Percentiles rank a stretch among this genome's conserved stretches.
Evolutionary conservation across 2,888 invertebrate genomes (phyloP).

Genomic region (Lepidocyrtoides sp.): DNA sequence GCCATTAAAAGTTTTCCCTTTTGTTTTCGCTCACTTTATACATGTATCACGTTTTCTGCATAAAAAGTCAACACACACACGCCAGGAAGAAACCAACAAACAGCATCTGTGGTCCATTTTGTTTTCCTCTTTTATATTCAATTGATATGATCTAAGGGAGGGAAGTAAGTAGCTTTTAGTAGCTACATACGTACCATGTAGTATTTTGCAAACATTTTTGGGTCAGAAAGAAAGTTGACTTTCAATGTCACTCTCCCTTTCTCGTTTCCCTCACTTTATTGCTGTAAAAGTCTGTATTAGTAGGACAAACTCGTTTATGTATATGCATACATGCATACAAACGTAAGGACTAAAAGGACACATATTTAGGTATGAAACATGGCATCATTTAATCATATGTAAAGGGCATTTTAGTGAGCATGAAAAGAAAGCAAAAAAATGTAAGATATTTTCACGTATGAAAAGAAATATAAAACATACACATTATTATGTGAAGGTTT

Average conservation of each 20-base stretch:
- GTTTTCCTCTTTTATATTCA: neutral
- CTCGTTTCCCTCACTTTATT: too few relatives aligned
- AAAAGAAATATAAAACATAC: neutral
- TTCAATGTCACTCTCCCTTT: too few relatives aligned
- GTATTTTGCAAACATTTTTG: too few relatives aligned
- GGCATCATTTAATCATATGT: too few relatives aligned
- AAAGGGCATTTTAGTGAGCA: neutral
- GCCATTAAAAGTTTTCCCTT: slow-evolving; percentile 65
- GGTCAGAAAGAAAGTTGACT: too few relatives aligned
- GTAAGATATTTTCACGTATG: neutral
- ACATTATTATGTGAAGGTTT: neutral
- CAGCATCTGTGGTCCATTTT: slow-evolving; percentile 40
- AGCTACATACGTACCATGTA: too few relatives aligned
- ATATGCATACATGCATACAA: neutral
- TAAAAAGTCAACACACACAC: slow-evolving; percentile 5
- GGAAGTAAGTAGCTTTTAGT: neutral
- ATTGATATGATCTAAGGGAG: neutral
- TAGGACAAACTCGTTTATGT: too few relatives aligned
- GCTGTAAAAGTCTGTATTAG: too few relatives aligned
- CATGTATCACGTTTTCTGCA: slow-evolving; percentile 42
- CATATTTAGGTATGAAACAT: too few relatives aligned
- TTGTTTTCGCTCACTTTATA: slow-evolving; percentile 41
- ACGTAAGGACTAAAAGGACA: neutral
- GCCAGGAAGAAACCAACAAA: neutral
- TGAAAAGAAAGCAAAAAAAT: neutral